A percentile compares a stretch with the other conserved stretches of the same genome.
These are phyloP conservation scores for Zophobas atratus DNA, from an alignment of 1,140 invertebrate genomes.

Conservation along the genomic window DNA sequence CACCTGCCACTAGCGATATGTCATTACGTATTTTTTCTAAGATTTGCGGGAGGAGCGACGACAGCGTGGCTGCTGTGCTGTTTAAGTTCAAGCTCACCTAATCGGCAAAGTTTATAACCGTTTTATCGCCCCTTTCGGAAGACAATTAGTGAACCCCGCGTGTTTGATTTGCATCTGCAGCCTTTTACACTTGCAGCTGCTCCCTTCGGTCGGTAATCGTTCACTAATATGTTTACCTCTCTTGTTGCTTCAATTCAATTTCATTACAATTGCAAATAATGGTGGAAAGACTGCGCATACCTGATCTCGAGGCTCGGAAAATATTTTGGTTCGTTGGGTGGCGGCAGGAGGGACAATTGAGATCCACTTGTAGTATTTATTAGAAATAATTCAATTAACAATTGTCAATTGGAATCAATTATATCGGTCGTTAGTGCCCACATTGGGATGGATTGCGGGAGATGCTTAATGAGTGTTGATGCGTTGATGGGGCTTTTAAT, in stretches of 20 bases:
- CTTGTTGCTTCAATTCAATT: conserved; percentile 55
- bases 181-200: conserved; percentile 57
- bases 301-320: neutral
- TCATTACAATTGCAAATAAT: conserved; percentile 57
- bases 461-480: too few relatives aligned
- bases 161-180: conserved; percentile 59
- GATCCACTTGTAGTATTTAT: conserved; percentile 23
- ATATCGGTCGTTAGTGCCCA: conserved; percentile 18
- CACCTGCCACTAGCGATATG: too few relatives aligned
- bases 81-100: conserved; percentile 38
- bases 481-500: too few relatives aligned
- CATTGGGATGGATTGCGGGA: neutral
- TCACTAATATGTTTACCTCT: conserved; percentile 59
- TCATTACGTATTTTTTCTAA: too few relatives aligned
- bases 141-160: conserved; percentile 53
- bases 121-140: conserved; percentile 56
- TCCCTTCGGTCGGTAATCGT: conserved; percentile 55
- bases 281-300: conserved; percentile 44
- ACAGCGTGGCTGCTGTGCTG: too few relatives aligned
- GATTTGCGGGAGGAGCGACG: too few relatives aligned
- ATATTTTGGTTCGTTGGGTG: neutral
- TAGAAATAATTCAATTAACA: conserved; percentile 41
- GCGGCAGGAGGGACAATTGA: neutral
- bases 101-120: conserved; percentile 53
- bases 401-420: conserved; percentile 44